Evolutionary conservation across 2,113 vertebrate genomes (phyloP).

Genomic region (Natator depressus): DNA sequence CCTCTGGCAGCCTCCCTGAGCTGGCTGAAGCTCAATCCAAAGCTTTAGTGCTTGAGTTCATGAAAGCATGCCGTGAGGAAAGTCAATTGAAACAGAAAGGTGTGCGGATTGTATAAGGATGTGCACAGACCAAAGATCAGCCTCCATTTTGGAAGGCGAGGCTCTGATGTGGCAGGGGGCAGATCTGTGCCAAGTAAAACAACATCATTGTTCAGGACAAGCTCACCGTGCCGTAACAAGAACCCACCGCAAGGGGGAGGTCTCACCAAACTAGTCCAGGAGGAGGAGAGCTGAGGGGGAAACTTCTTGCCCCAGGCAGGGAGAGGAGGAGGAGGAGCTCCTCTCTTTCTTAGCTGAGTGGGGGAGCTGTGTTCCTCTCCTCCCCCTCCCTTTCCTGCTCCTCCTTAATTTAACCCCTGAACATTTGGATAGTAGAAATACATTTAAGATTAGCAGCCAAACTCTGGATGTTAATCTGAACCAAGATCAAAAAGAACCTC

Average conservation of each 20-base stretch:
- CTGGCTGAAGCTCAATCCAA: not conserved
- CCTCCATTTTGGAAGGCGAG: not conserved
- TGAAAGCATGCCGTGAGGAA: not conserved
- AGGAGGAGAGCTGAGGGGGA: not conserved
- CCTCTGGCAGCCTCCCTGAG: not conserved
- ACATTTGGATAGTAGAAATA: not conserved
- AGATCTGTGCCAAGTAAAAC: not conserved
- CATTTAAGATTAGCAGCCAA: not conserved
- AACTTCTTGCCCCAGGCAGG: not conserved
- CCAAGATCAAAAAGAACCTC: not conserved
- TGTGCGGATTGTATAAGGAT: not conserved
- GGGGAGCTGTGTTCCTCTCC: not conserved
- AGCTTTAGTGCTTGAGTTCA: not conserved
- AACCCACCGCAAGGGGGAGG: not conserved
- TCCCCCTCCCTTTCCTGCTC: not conserved
- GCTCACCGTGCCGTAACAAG: not conserved
- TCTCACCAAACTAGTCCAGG: too few relatives aligned
- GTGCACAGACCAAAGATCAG: not conserved
- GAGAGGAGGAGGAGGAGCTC: not conserved
- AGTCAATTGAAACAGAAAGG: not conserved
- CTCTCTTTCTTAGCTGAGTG: not conserved
- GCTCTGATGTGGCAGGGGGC: not conserved
- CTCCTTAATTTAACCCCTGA: not conserved
- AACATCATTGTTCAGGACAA: not conserved
- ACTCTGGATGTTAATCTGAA: not conserved